Evolutionary conservation across 2,113 vertebrate genomes (phyloP), one percentile per base, ranked within the genome.

Genomic region (Pedetes capensis): DNA sequence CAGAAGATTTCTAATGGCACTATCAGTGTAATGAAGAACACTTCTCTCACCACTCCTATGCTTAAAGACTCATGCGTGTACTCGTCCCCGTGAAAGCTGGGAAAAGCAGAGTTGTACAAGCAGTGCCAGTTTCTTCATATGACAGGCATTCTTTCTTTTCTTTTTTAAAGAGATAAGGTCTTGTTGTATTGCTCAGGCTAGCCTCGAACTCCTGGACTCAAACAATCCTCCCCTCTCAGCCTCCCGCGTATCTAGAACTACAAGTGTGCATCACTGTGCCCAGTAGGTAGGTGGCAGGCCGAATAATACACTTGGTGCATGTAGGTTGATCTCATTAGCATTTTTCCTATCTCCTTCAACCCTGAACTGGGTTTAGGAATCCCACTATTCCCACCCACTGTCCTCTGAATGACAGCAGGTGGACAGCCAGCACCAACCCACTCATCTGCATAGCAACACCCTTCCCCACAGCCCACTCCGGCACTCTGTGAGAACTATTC

Each of bases 401-500:
- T 39, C 44, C 39, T 74, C 79, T 59, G 34, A 64, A 44, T 5
- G 49, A 83, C 27, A n/a, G 42, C 39, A 13, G 7, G 2, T 2
- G 34, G 32, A 34, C 37, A 2, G 27, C 14, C 5, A 23, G 2
- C 34, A 22, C 34, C 59, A 20, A 49, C 16, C 55, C 37, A 5
- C 6, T 9, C 2, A 14, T 3, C 8, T 34, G 37, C 17, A 22
- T 1, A 37, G 47, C n/a, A 13, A 29, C 7, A 6, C 13, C 63
- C 6, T 16, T n/a, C 27, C 42, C 86, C 4, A 5, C 6, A 4
- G 39, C 42, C 57, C 61, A 9, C 22, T 3, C 47, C 7, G 37
- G 6, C 1, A 14, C 32, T 49, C 57, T 42, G 22, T n/a, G 29
- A 57, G 66, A 55, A 69, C 6, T 17, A 8, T 32, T 37, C 75